Evolutionary conservation across 2,113 vertebrate species (phyloP).

Genomic region (Tylochromis polylepis): DNA sequence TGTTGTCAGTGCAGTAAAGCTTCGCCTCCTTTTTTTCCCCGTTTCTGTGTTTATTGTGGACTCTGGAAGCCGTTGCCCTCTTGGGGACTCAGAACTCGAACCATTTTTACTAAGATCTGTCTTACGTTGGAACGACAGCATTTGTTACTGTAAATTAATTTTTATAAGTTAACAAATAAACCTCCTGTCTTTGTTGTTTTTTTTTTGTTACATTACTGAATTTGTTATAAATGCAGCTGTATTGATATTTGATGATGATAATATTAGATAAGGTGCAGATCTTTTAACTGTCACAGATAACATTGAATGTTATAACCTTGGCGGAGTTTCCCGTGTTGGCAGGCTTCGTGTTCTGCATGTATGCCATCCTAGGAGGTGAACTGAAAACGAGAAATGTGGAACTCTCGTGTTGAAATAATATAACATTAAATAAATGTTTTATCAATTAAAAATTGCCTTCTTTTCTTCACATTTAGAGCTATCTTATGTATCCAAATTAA

Average conservation of each 20-base stretch:
- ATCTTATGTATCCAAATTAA: not conserved
- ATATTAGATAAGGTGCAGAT: slow-evolving; percentile 55
- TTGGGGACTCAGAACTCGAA: not conserved
- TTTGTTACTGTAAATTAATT: slow-evolving; percentile 73
- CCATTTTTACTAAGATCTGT: slow-evolving; percentile 45
- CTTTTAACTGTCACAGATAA: slow-evolving; percentile 51
- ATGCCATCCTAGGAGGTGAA: slow-evolving; percentile 5
- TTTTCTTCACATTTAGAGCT: not conserved
- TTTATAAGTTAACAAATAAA: slow-evolving; percentile 72
- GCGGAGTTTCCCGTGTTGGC: slow-evolving; percentile 34
- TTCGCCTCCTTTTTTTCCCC: not conserved
- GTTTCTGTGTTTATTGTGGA: slow-evolving; percentile 17
- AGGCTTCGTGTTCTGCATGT: slow-evolving; percentile 64
- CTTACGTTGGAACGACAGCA: slow-evolving; percentile 45
- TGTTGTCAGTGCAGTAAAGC: slow-evolving; percentile 11
- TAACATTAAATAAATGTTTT: slow-evolving; percentile 69
- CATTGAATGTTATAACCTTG: slow-evolving; percentile 60
- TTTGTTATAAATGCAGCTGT: slow-evolving; percentile 69
- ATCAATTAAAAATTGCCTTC: slow-evolving; percentile 9
- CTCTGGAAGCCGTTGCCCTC: not conserved
- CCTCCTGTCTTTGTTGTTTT: slow-evolving; percentile 41
- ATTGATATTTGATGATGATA: slow-evolving; percentile 40
- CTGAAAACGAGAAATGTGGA: slow-evolving; percentile 32
- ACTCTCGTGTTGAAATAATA: slow-evolving; percentile 55
- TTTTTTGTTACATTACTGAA: slow-evolving; percentile 48